Evolutionary conservation across 1,140 invertebrate genomes (phyloP), one percentile per base, ranked within the genome.

Genomic region (Fopius arisanus): DNA sequence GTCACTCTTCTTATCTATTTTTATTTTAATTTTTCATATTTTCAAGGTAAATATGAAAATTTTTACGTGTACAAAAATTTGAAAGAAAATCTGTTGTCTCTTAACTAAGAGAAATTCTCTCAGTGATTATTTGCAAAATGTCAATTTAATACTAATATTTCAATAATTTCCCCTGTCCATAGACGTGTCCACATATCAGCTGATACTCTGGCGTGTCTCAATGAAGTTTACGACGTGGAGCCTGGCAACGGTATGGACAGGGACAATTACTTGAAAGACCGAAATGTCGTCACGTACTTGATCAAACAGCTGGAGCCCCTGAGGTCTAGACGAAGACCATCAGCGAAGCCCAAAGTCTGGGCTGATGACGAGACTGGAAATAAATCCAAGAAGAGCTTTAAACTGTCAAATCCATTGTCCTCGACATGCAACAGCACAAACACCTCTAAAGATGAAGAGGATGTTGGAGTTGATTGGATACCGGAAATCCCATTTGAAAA

Each of bases 401-500:
- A 85, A 72, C 70, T 85, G 31, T 83, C 85, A 67, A 83, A 89
- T 59, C 76, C 84, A 3, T 33, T 84, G 4, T 77, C 79, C 0
- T 85, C 89, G 0, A 67, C 19, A 12, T 19, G 75, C 66, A 75
- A 76, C 33, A 21, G 76, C 37, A 74, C 86, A 16, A 75, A 81
- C 0, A 88, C 87, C 72, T 81, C 87, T 16, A 88, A 89, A 16
- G 89, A 92, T 0, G 94, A 96, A 10, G 94, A 96, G 37, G 94
- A 95, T 76, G 90, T 90, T 43, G 93, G 91, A 0, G 91, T 92
- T 0, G 94, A 96, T 77, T 97, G 95, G 95, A 96, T 92, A 21
- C 95, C 96, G 0, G 96, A 97, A 88, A 96, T 96, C 82, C 96
- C 95, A 1, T 97, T 97, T 81, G 94, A 95, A 89, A 96, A 96